Base-by-base conservation (phyloP, 2,113 vertebrate genomes). In the Aphelocoma coerulescens region DNA sequence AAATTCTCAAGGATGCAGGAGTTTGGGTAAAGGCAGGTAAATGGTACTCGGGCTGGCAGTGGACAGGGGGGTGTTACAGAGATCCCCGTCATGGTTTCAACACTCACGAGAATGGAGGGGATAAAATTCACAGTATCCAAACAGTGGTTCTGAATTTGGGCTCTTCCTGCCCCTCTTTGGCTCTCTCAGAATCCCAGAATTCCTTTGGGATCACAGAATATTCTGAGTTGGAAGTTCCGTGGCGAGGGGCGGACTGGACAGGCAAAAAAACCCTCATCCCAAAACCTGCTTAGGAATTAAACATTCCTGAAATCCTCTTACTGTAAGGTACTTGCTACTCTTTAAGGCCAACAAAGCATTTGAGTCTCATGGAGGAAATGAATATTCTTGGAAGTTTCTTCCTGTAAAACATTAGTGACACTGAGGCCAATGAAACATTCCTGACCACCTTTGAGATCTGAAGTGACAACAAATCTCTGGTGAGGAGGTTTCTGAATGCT, bases 241-340 rank as follows among this genome's bases (percentile, higher is more conserved):
- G 30, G 49, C 11, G 4, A 91, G 41, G 35, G 33, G 35, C 0
- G 0, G 11, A 27, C 30, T 58, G 48, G 73, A 90, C 71, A 91
- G 32, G 65, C 59, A 48, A 48, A 89, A 89, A 69, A 49, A 86
- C 43, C n/a, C 37, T 85, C 66, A 72, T 85, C 88, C 88, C 73
- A 26, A 72, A 86, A 91, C 80, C 62, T 91, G 44, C 77, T 95
- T 81, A 95, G 95, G 88, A 95, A 92, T 91, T 32, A 85, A 67
- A 90, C 91, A 97, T 77, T 93, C 85, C 86, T 74, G 80, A 88
- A 95, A 88, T 96, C 84, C 83, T 93, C 86, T 96, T 95, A 77
- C 91, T 96, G 91, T 93, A 87, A 95, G 93, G 93, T 81, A 85
- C 93, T 96, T 68, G 76, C 57, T 71, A 11, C 65, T 89, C 89